Evolutionary conservation across 1,140 invertebrate genomes (phyloP), one percentile per base, ranked within the genome.

Genomic region (Drosophila mayri): DNA sequence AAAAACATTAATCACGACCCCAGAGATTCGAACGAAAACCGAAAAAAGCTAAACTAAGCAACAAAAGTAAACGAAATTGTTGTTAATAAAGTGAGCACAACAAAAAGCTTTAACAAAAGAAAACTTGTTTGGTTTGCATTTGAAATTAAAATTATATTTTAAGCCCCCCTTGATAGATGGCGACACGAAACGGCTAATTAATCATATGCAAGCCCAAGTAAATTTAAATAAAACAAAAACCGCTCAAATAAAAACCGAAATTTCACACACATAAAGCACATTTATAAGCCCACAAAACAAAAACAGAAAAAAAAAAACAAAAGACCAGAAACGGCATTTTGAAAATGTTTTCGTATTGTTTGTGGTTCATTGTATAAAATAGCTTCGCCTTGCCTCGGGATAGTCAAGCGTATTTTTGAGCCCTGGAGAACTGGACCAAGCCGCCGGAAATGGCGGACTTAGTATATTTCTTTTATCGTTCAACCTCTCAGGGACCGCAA

Each of bases 141-240:
- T 88, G 74, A 86, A 81, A 85, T 85, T 81, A 70, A 73, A 76
- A 76, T 80, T 70, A 74, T 72, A 76, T 67, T 46, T 58, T 81
- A 79, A 84, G 71, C 71, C 67, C 38, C 55, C 43, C 72, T 70
- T 87, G 80, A 88, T 87, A 80, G 78, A 87, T 88, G 83, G 72
- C 79, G 60, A 88, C 72, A 88, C 46, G 72, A 77, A 84, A 38
- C 73, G 76, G 76, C 72, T 87, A 87, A 87, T 87, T 87, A 87
- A 87, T 87, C 83, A 87, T 90, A 87, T 87, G 76, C 83, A 87
- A 79, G 79, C 67, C 58, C 44, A 35, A n/a, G 55, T 35, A 60
- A 57, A 59, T 75, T 79, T 37, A 65, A 78, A 68, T 46, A 55
- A 63, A 68, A 54, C 41, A 73, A 60, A 59, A 82, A 16, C 35